Evolutionary conservation across 2,113 vertebrate species (phyloP).

Genomic region (Anser cygnoides): DNA sequence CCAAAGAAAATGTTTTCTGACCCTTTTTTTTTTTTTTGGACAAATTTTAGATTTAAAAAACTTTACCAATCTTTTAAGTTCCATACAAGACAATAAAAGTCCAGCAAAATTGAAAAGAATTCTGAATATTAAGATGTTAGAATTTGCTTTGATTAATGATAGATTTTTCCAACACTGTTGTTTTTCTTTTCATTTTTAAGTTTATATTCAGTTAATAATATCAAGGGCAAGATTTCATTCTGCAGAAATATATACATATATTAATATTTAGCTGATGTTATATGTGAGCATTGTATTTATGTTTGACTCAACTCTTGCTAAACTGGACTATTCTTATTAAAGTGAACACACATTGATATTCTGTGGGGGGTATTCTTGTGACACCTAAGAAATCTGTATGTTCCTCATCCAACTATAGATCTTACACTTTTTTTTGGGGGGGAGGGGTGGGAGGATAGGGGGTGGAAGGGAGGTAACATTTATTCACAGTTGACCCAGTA

Average conservation of each 20-base stretch:
- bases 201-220: slow-evolving; percentile 9
- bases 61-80: neutral
- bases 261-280: neutral
- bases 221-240: neutral
- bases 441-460: too few species aligned
- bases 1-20: neutral
- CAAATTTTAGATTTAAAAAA: neutral
- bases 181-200: neutral
- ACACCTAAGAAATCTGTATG: slow-evolving; percentile 24
- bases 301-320: neutral
- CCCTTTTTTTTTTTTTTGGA: neutral
- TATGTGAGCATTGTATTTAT: neutral
- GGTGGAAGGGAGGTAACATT: neutral
- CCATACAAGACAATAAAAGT: neutral
- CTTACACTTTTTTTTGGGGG: neutral
- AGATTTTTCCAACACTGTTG: neutral
- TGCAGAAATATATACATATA: neutral
- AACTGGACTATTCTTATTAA: slow-evolving; percentile 28
- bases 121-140: neutral
- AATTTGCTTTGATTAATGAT: neutral
- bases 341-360: slow-evolving; percentile 2
- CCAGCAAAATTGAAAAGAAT: neutral
- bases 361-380: neutral
- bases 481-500: slow-evolving; percentile 65
- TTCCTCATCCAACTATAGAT: neutral